Conservation (phyloP, 2,888 invertebrate species). For the Heliconius cydno region DNA sequence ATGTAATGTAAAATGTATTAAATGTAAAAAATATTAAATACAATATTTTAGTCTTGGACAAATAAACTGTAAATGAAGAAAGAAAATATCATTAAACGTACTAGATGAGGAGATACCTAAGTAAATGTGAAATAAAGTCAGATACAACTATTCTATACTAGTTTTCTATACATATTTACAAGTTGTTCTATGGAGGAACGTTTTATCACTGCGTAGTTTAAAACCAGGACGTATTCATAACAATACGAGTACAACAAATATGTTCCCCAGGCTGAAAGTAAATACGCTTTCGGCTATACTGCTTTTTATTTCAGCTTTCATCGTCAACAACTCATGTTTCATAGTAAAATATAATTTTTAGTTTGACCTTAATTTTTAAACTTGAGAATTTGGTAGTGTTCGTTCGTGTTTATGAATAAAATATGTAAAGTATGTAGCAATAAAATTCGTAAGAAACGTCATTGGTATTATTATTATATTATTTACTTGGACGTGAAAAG, state of each 20-base stretch:
- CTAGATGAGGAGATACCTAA: background rate
- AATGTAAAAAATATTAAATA: too few relatives aligned
- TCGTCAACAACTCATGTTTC: slow-evolving; percentile 22
- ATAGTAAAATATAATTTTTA: slow-evolving; percentile 27
- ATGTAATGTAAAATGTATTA: too few relatives aligned
- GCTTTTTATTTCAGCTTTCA: slow-evolving; percentile 21
- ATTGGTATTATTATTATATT: too few relatives aligned
- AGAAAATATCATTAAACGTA: too few relatives aligned
- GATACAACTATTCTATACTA: slow-evolving; percentile 25
- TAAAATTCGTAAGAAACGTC: background rate
- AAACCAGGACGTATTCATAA: slow-evolving; percentile 44
- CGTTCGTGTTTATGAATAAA: slow-evolving; percentile 5
- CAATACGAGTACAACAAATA: slow-evolving; percentile 34
- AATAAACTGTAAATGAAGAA: background rate
- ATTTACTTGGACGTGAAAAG: too few relatives aligned
- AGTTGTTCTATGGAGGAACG: slow-evolving; percentile 41
- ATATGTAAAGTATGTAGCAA: background rate
- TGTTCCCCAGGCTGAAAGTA: slow-evolving; percentile 23
- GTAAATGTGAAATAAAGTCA: slow-evolving; percentile 10
- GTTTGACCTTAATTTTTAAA: slow-evolving; percentile 22
- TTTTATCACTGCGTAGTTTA: slow-evolving; percentile 39
- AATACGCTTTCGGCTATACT: slow-evolving; percentile 26
- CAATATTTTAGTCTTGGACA: background rate
- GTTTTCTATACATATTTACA: slow-evolving; percentile 31
- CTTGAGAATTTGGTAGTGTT: slow-evolving; percentile 15